Evolutionary conservation across 2,888 invertebrate species (phyloP).

Genomic region (Pristionchus mayeri): DNA sequence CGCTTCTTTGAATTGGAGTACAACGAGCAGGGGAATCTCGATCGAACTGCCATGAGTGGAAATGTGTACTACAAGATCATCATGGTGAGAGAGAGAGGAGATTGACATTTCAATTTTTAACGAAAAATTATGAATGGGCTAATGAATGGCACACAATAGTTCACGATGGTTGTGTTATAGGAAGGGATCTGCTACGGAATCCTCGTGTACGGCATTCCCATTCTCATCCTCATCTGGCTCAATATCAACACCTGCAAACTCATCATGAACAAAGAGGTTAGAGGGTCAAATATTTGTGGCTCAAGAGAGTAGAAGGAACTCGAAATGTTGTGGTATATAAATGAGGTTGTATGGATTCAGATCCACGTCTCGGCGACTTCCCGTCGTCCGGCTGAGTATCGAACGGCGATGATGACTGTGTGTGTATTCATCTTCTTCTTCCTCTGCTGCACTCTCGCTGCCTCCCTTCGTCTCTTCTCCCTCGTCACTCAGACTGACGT

Average conservation of each 20-base stretch:
- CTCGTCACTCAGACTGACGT: slow-evolving; percentile 50
- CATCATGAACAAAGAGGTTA: slow-evolving; percentile 45
- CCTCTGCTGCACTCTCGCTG: slow-evolving; percentile 65
- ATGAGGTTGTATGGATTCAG: slow-evolving; percentile 26
- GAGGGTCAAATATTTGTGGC: not conserved
- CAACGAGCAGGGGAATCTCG: slow-evolving; percentile 43
- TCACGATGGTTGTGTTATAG: slow-evolving; percentile 50
- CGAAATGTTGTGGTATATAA: too few species aligned
- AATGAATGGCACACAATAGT: not conserved
- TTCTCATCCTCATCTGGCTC: slow-evolving; percentile 65
- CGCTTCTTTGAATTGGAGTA: slow-evolving; percentile 56
- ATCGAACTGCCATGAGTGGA: slow-evolving; percentile 35
- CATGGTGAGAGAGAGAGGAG: not conserved
- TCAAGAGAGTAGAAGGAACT: not conserved
- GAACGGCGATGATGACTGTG: slow-evolving; percentile 68
- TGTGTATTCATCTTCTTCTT: slow-evolving; percentile 66
- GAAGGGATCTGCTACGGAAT: slow-evolving; percentile 68
- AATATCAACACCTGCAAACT: slow-evolving; percentile 58
- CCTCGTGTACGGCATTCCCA: slow-evolving; percentile 66
- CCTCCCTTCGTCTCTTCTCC: slow-evolving; percentile 63
- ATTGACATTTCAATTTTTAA: too few species aligned
- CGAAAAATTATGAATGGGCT: too few species aligned
- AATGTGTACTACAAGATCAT: slow-evolving; percentile 54
- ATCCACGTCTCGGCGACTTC: slow-evolving; percentile 41
- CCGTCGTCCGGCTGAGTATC: slow-evolving; percentile 60